Evolutionary conservation across 2,113 vertebrate species (phyloP), one percentile per base, ranked within the genome.

Genomic region (Rhinolophus ferrumequinum): DNA sequence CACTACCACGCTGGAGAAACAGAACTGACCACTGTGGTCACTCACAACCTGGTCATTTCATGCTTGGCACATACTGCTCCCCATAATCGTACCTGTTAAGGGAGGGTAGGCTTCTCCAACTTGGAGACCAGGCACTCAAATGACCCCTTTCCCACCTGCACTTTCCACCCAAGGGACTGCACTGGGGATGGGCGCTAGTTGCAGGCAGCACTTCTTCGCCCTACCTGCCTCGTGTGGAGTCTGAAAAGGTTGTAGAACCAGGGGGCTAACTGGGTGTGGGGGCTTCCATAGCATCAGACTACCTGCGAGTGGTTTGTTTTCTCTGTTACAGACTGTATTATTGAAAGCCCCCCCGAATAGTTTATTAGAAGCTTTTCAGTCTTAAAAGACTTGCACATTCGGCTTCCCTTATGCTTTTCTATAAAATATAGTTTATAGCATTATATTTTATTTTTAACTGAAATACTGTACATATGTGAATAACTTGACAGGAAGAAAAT

Each of bases 1-100:
- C 96, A 99, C 97, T 1, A 96, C 98, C 52, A 94, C 98, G 41
- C 93, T 98, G 52, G 97, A 79, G 47, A 98, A 98, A 26, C 92
- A 88, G 66, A 96, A 77, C 62, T 97, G 13, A 72, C 0, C 70
- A 66, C 70, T 30, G 38, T 33, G 72, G 1, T 0, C 10, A 19
- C 30, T 1, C 14, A 22, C 44, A 44, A 2, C 22, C 66, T 26
- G 0, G 35, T 0, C 1, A 6, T 58, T 85, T n/a, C 38, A 12
- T 22, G 15, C 44, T 13, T 15, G n/a, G 6, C 28, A 12, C 60
- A 22, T 0, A 0, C 0, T 0, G 44, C 81, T 77, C 35, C 8
- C 56, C 9, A 2, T 87, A 66, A 62, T 60, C 26, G 3, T 80
- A 0, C 73, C 30, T 88, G 90, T 95, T 12, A 35, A 92, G 70